These are phyloP conservation scores for Melanchra persicariae DNA, from an alignment of 2,888 invertebrate species.

Conservation along the genomic window DNA sequence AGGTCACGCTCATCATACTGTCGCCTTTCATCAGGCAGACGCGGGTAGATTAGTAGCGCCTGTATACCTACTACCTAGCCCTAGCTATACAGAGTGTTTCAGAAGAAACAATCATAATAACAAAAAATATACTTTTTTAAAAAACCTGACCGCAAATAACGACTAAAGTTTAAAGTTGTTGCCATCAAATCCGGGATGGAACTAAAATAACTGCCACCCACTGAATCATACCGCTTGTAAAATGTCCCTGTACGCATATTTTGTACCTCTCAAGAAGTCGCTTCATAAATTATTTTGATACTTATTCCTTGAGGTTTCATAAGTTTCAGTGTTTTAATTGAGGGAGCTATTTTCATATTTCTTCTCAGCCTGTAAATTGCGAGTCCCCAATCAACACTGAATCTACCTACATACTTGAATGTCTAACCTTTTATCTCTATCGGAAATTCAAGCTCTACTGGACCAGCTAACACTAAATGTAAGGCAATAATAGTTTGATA, in stretches of 20 bases:
- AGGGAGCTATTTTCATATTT: background rate
- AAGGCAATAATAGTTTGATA: constrained; percentile 32
- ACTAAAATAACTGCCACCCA: too few relatives aligned
- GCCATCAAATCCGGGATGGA: too few relatives aligned
- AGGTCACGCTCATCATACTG: constrained; percentile 83
- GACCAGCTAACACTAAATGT: constrained; percentile 38
- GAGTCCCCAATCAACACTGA: too few relatives aligned
- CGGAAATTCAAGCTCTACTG: constrained; percentile 35
- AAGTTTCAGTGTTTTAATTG: background rate
- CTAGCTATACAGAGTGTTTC: too few relatives aligned
- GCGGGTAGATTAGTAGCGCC: constrained; percentile 74
- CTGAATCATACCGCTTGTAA: background rate
- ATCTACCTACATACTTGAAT: background rate
- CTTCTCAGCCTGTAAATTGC: background rate
- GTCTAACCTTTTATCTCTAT: constrained; percentile 8
- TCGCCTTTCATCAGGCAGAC: constrained; percentile 84
- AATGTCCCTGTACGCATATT: too few relatives aligned
- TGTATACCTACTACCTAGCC: too few relatives aligned
- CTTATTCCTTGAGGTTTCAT: background rate
- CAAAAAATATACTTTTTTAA: too few relatives aligned
- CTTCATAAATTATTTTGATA: background rate
- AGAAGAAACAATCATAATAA: too few relatives aligned
- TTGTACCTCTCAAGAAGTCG: background rate
- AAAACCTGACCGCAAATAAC: too few relatives aligned
- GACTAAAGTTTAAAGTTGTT: too few relatives aligned